These are phyloP conservation scores for Hymenochirus boettgeri DNA, from an alignment of 2,113 vertebrate genomes.

Conservation along the genomic window DNA sequence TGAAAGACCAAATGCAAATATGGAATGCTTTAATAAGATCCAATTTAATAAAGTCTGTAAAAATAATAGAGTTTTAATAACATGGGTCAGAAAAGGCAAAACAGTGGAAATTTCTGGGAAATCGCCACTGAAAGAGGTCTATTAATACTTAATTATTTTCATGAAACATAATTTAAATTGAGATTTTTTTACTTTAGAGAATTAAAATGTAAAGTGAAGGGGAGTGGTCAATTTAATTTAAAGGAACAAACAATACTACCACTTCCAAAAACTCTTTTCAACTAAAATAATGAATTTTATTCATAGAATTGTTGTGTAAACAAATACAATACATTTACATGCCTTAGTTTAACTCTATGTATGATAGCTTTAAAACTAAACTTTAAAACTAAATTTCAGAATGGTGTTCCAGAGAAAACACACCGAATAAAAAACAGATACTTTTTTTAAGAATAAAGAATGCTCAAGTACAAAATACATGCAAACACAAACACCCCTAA, in stretches of 20 bases:
- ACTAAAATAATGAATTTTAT: slow-evolving; percentile 3
- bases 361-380: too few species aligned
- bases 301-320: slow-evolving; percentile 5
- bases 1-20: slow-evolving; percentile 99
- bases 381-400: too few species aligned
- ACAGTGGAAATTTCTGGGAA: slow-evolving; percentile 75
- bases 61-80: slow-evolving; percentile 87
- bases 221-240: slow-evolving; percentile 22
- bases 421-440: too few species aligned
- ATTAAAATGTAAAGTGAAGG: slow-evolving; percentile 6
- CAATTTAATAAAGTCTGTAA: slow-evolving; percentile 99
- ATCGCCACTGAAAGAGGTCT: slow-evolving; percentile 73
- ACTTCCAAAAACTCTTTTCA: slow-evolving; percentile 6
- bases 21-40: slow-evolving; percentile 97
- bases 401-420: too few species aligned
- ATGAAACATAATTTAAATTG: slow-evolving; percentile 80
- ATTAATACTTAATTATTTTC: slow-evolving; percentile 84
- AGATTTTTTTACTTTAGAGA: slow-evolving; percentile 58
- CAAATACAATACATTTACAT: slow-evolving; percentile 9
- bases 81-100: slow-evolving; percentile 82
- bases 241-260: slow-evolving; percentile 6
- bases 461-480: too few species aligned
- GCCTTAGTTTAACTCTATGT: too few species aligned
- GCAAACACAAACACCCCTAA: too few species aligned
- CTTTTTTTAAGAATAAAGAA: too few species aligned